These are phyloP conservation scores for Halcyon malimbica DNA, from an alignment of 2,113 vertebrate species.

Conservation along the genomic window DNA sequence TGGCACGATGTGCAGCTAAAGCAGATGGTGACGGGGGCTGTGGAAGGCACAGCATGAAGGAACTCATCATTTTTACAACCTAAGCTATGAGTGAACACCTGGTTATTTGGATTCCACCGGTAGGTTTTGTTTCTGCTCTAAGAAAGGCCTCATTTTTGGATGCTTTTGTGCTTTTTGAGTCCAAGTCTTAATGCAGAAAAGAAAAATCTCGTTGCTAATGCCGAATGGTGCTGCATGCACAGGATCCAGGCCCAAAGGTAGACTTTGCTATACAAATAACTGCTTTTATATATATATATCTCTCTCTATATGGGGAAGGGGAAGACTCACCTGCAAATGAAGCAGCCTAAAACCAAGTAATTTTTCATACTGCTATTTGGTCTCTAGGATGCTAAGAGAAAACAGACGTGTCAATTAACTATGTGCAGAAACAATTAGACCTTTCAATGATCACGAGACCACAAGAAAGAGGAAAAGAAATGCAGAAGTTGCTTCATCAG, in stretches of 20 bases:
- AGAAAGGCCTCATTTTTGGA: neutral
- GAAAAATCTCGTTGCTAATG: neutral
- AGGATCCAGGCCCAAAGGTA: neutral
- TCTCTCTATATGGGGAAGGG: rapidly evolving
- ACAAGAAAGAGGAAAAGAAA: neutral
- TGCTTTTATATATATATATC: neutral
- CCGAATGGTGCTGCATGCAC: rapidly evolving
- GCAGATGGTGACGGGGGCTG: neutral
- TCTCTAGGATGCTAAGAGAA: neutral
- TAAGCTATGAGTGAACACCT: neutral
- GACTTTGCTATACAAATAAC: neutral
- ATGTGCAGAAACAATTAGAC: neutral
- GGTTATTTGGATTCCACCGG: neutral
- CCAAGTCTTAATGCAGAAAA: neutral
- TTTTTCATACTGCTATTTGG: neutral
- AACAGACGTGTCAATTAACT: neutral
- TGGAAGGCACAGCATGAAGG: neutral
- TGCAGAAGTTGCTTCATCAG: neutral
- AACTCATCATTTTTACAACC: neutral
- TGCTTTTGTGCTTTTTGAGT: neutral
- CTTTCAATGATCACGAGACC: neutral
- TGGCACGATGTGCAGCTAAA: neutral
- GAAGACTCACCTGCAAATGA: neutral
- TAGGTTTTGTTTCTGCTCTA: neutral
- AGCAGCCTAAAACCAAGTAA: neutral